These are phyloP conservation scores for Epirrhoe tristata DNA, from an alignment of 2,888 invertebrate species.

Conservation along the genomic window DNA sequence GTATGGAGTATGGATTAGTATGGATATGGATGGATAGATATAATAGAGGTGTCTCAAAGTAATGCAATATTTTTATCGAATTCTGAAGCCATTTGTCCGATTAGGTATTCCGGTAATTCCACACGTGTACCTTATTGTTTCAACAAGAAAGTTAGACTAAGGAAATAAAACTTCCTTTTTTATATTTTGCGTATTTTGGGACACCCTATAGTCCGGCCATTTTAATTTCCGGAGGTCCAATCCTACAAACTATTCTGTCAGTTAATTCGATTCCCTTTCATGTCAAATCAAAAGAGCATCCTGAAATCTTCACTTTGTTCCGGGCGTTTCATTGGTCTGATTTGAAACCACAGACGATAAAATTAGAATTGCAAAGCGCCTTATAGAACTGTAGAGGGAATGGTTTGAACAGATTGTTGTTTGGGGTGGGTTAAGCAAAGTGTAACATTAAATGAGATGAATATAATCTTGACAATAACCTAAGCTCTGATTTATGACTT, in stretches of 20 bases:
- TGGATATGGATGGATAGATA: no score
- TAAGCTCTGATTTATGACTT: no score
- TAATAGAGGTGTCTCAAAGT: no score
- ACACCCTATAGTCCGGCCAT: not conserved
- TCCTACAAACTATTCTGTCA: not conserved
- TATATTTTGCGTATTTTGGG: no score
- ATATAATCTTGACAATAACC: no score
- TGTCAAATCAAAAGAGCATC: not conserved
- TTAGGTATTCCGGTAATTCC: no score
- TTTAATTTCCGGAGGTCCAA: not conserved
- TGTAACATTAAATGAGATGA: not conserved
- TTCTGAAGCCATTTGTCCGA: no score
- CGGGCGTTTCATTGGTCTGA: not conserved
- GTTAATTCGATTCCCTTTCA: not conserved
- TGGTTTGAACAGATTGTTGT: not conserved
- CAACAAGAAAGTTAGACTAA: no score
- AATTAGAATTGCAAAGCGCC: conserved; percentile 23
- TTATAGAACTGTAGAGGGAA: conserved; percentile 2
- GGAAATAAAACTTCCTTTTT: no score
- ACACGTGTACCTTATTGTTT: no score
- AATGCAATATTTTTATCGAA: no score
- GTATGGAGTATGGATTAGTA: no score
- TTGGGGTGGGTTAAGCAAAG: not conserved
- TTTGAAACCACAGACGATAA: conserved; percentile 12
- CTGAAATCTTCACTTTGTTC: not conserved